Base-by-base conservation (phyloP, 1,140 invertebrate species). In the Drosophila sechellia region DNA sequence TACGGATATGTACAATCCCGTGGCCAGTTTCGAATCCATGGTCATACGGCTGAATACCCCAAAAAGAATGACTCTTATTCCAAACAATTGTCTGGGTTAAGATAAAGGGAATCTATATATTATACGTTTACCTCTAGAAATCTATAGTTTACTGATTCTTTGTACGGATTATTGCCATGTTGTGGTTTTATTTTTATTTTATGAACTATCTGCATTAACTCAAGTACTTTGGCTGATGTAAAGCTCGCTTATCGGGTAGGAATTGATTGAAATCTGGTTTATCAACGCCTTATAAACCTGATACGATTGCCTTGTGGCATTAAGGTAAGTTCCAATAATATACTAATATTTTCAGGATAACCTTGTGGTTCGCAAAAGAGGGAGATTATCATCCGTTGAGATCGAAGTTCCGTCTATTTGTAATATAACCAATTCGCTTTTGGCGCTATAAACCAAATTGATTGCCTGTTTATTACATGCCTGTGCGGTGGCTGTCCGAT, bases 1-100 rank as follows among this genome's bases (percentile, higher is more conserved):
- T 95, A 96, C 6, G 98, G 98, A 61, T 96, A 96, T 13, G 99
- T 99, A 94, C 99, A 98, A 46, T 39, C 46, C 27, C 2, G 15
- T 46, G 40, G 25, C 54, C 54, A 34, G 4, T 11, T n/a, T 20
- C 55, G 13, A 40, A 27, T 27, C 37, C 20, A 40, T 55, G 53
- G 53, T n/a, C 22, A n/a, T 10, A 53, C 34, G 34, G 50, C 17
- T 37, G 12, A 53, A 53, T 53, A 53, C 50, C 50, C 2, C 17
- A 53, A 6, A 6, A 35, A 11, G 2, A 1, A 12, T 3, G 27
- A 4, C 12, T 52, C 35, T 46, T 35, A 46, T 46, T 57, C 22
- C 27, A 22, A 10, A 10, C 27, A 10, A 6, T 20, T 52, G 20
- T 2, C 20, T 0, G 2, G 20, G 20, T 22, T 22, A 22, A 22